These are phyloP conservation scores for Bungarus multicinctus DNA, from an alignment of 2,113 vertebrate species.

Conservation along the genomic window DNA sequence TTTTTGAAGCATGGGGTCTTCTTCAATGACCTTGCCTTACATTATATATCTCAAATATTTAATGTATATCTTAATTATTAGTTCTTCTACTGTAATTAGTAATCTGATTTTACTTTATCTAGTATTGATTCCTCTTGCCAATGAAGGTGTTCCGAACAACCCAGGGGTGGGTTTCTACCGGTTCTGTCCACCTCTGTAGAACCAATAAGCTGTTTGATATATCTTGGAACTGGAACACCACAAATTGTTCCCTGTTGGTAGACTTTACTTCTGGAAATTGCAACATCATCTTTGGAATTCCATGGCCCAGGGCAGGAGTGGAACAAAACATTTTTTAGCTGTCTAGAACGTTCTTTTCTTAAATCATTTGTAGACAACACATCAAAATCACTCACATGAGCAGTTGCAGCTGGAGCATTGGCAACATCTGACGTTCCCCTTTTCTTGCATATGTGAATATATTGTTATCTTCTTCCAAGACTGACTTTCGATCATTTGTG, in stretches of 20 bases:
- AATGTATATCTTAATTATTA: neutral
- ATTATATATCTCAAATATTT: neutral
- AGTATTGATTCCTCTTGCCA: neutral
- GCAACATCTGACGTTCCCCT: slow-evolving; percentile 84
- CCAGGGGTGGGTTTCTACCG: no score
- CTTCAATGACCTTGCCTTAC: neutral
- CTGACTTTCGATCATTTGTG: slow-evolving; percentile 90
- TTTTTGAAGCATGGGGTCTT: neutral
- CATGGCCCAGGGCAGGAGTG: neutral
- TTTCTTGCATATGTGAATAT: slow-evolving; percentile 81
- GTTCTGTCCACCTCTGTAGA: no score
- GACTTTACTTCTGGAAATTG: neutral
- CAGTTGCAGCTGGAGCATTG: slow-evolving; percentile 84
- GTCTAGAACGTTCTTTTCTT: neutral
- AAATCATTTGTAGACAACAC: neutral
- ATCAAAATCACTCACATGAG: slow-evolving; percentile 81
- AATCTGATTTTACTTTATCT: neutral
- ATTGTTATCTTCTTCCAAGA: slow-evolving; percentile 88
- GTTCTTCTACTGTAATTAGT: neutral
- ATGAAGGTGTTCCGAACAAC: neutral
- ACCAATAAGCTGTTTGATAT: neutral
- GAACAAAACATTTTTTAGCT: neutral
- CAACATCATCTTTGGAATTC: neutral
- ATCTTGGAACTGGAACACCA: neutral
- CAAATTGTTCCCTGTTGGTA: neutral